Evolutionary conservation across 2,888 invertebrate genomes (phyloP).

Genomic region (Aphelenchoides bicaudatus): DNA sequence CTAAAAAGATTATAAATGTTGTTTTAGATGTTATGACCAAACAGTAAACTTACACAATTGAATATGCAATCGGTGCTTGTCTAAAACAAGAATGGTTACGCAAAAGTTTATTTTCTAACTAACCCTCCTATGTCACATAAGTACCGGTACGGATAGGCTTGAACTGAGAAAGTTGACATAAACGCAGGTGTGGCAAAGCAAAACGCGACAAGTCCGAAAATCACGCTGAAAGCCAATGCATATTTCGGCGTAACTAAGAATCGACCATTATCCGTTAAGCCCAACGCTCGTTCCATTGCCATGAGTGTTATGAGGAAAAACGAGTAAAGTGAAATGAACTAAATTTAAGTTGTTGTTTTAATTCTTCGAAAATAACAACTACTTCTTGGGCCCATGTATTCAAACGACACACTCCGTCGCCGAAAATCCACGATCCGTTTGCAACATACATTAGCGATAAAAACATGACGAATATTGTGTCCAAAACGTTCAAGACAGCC

Average conservation of each 20-base stretch:
- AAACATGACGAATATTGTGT: conserved; percentile 40
- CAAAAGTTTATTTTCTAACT: conserved; percentile 15
- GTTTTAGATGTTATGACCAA: too few relatives aligned
- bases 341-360: conserved; percentile 20
- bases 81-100: conserved; percentile 25
- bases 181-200: conserved; percentile 34
- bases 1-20: too few relatives aligned
- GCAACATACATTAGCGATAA: conserved; percentile 48
- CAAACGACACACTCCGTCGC: conserved; percentile 42
- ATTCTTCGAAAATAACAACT: conserved; percentile 3
- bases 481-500: conserved; percentile 30
- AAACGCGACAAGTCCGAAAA: conserved; percentile 30
- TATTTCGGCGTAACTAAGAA: conserved; percentile 32
- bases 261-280: conserved; percentile 32
- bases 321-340: conserved; percentile 49
- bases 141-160: conserved; percentile 48
- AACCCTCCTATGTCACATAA: conserved; percentile 55
- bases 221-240: conserved; percentile 18
- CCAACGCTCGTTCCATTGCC: conserved; percentile 48
- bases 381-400: conserved; percentile 56
- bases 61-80: conserved; percentile 48
- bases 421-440: conserved; percentile 48
- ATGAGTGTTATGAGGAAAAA: conserved; percentile 48
- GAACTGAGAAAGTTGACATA: conserved; percentile 43
- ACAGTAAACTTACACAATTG: too few relatives aligned